A percentile compares a stretch with the other conserved stretches of the same genome.
These are phyloP conservation scores for Chouioia cunea DNA, from an alignment of 2,888 invertebrate genomes.

Conservation along the genomic window DNA sequence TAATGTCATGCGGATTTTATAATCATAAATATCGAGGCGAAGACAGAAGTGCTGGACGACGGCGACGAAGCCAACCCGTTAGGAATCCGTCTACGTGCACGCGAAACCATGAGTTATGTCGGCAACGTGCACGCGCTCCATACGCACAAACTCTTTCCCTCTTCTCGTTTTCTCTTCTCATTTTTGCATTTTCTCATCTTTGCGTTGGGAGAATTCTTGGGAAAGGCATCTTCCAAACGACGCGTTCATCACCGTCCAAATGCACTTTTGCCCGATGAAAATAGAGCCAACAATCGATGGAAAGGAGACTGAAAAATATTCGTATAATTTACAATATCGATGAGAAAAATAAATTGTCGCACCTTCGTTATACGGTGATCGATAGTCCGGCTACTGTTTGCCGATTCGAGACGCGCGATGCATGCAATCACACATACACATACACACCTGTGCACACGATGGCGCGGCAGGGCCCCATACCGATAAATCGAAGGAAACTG, in stretches of 20 bases:
- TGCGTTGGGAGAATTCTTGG: no score
- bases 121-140: no score
- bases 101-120: constrained; percentile 26
- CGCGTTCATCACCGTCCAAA: no score
- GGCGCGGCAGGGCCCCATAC: constrained; percentile 15
- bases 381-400: constrained; percentile 39
- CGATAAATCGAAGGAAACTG: constrained; percentile 62
- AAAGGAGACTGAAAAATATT: no score
- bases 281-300: no score
- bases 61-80: constrained; percentile 55
- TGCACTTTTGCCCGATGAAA: no score
- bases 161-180: no score
- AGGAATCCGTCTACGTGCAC: constrained; percentile 59
- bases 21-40: constrained; percentile 65
- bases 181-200: no score
- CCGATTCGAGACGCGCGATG: constrained; percentile 38
- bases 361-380: constrained; percentile 16
- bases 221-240: no score
- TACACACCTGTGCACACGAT: neutral
- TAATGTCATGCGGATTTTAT: constrained; percentile 66
- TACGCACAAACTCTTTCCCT: no score
- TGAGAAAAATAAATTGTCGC: constrained; percentile 17
- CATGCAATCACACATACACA: neutral
- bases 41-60: constrained; percentile 28
- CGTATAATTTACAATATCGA: neutral